phyloP scores from a whole-genome alignment of 2,113 vertebrate species.

The Pyxicephalus adspersus region DNA sequence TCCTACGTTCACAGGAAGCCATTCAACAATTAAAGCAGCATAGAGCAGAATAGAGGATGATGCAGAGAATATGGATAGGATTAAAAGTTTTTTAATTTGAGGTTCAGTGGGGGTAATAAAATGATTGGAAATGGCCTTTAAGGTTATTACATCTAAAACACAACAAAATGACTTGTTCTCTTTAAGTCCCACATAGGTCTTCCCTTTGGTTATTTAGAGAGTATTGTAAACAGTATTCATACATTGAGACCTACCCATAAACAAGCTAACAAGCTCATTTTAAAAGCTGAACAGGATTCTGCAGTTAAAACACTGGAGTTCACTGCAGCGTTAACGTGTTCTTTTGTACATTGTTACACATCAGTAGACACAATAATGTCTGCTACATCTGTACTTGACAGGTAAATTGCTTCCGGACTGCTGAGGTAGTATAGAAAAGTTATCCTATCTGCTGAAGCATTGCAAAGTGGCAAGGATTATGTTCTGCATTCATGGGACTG shows the following conservation, averaged over 20 bases:
- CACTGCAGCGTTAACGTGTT: conserved; percentile 24
- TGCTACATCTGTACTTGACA: conserved; percentile 35
- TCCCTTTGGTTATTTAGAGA: no score
- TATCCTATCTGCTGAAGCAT: conserved; percentile 34
- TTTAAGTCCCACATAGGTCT: no score
- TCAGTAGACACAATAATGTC: conserved; percentile 28
- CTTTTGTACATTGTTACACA: conserved; percentile 37
- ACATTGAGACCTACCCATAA: neutral
- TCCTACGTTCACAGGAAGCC: no score
- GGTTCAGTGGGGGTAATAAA: no score
- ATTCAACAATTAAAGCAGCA: no score
- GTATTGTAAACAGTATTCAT: no score
- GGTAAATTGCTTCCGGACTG: conserved; percentile 42
- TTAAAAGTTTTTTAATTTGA: no score
- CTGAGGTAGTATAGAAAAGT: conserved; percentile 40
- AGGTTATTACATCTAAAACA: no score
- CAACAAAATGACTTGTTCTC: no score
- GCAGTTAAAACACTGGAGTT: conserved; percentile 26
- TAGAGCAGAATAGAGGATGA: no score
- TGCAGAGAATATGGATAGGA: no score
- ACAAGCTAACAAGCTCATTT: conserved; percentile 2
- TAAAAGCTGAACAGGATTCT: neutral
- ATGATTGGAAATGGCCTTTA: no score
- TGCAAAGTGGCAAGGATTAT: conserved; percentile 18
- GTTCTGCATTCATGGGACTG: conserved; percentile 5